Conservation (phyloP, 2,888 invertebrate species). For the Folsomia candida region DNA sequence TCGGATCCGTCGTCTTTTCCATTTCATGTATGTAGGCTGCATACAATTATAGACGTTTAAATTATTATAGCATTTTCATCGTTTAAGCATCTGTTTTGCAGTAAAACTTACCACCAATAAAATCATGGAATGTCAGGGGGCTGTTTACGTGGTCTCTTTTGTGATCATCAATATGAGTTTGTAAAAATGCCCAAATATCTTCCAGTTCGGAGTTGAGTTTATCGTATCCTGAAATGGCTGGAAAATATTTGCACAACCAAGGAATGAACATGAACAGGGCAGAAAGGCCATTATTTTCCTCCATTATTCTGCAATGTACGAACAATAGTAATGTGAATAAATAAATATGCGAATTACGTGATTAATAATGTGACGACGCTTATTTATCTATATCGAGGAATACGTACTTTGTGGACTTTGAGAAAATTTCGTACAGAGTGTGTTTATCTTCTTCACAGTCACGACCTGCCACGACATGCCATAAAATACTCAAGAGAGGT, state of each 20-base stretch:
- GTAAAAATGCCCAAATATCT: conserved; percentile 25
- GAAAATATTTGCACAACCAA: conserved; percentile 37
- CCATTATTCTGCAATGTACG: conserved; percentile 22
- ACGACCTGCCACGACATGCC: conserved; percentile 29
- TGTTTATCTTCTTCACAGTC: conserved; percentile 1
- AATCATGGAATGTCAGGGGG: conserved; percentile 27
- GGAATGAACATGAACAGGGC: conserved; percentile 40
- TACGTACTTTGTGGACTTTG: conserved; percentile 23
- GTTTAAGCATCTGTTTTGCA: too few species aligned
- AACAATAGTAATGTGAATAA: background rate
- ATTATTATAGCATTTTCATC: too few species aligned
- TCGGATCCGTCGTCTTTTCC: conserved; percentile 30
- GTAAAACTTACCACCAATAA: conserved; percentile 30
- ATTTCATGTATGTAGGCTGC: conserved; percentile 36
- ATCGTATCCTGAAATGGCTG: conserved; percentile 29
- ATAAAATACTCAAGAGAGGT: conserved; percentile 29
- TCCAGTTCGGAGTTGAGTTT: conserved; percentile 31
- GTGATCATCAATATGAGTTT: conserved; percentile 20
- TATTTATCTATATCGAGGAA: too few species aligned
- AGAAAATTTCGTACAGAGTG: conserved; percentile 3
- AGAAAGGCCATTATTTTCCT: conserved; percentile 29
- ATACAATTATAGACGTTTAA: too few species aligned
- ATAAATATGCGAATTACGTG: background rate
- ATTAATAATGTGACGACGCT: too few species aligned
- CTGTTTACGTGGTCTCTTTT: conserved; percentile 13